Evolutionary conservation across 1,140 invertebrate species (phyloP).

Genomic region (Octopus bimaculoides): DNA sequence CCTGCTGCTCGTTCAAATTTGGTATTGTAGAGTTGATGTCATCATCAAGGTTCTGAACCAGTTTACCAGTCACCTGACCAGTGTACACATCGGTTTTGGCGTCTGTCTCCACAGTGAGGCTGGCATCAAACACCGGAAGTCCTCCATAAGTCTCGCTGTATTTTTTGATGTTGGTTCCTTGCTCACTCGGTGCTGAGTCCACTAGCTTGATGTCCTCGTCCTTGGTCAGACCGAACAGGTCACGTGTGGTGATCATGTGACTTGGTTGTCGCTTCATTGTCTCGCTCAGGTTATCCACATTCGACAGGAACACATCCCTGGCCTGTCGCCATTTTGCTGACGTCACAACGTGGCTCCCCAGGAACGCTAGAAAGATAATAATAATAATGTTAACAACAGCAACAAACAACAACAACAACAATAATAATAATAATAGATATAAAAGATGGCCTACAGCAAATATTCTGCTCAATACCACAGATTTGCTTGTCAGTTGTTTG

Average conservation of each 20-base stretch:
- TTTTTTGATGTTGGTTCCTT: slow-evolving; percentile 19
- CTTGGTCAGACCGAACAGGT: not conserved
- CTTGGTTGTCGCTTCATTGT: not conserved
- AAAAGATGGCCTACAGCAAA: too few relatives aligned
- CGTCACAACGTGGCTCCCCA: not conserved
- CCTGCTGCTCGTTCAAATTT: not conserved
- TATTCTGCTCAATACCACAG: too few relatives aligned
- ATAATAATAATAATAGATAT: too few relatives aligned
- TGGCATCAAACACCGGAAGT: slow-evolving; percentile 19
- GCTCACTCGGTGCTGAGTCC: slow-evolving; percentile 15
- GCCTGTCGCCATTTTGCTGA: not conserved
- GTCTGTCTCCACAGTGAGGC: slow-evolving; percentile 19
- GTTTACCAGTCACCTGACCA: slow-evolving; percentile 16
- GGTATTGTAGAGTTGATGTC: slow-evolving; percentile 14
- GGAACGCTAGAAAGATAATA: too few relatives aligned
- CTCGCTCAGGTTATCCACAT: not conserved
- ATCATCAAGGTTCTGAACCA: slow-evolving; percentile 17
- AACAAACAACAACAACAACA: too few relatives aligned
- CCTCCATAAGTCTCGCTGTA: slow-evolving; percentile 29
- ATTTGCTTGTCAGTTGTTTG: too few relatives aligned
- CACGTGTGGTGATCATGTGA: not conserved
- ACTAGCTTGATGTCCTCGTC: not conserved
- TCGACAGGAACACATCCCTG: not conserved
- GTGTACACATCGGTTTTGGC: slow-evolving; percentile 18
- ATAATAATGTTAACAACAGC: too few relatives aligned